Conservation (phyloP, 35 echinoderm and acorn worm species). For the Lytechinus variegatus region DNA sequence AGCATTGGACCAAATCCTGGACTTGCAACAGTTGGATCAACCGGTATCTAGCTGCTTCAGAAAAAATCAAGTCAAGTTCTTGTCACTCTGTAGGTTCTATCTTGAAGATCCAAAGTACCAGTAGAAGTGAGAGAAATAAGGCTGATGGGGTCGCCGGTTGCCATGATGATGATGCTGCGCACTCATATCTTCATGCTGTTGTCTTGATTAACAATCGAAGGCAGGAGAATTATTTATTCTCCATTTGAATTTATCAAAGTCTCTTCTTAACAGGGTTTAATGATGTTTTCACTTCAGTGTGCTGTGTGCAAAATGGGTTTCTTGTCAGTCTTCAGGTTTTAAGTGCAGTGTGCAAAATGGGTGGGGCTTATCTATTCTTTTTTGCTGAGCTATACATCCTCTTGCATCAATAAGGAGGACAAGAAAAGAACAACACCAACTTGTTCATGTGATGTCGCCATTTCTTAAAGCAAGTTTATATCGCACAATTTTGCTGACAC, state of each 20-base stretch:
- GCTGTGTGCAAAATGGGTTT: neutral
- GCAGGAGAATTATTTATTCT: neutral
- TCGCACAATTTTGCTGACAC: neutral
- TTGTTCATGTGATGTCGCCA: neutral
- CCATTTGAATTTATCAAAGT: neutral
- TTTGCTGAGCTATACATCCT: neutral
- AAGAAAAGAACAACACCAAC: neutral
- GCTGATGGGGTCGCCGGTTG: neutral
- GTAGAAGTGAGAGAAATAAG: neutral
- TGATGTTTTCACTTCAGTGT: neutral
- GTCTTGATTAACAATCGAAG: neutral
- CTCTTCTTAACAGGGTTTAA: neutral
- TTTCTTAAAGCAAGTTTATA: neutral
- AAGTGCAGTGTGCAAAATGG: constrained; percentile 17
- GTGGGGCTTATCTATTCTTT: neutral
- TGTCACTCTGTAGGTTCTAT: too few relatives aligned
- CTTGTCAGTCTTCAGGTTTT: neutral
- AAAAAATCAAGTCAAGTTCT: too few relatives aligned
- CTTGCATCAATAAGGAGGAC: neutral
- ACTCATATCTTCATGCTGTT: neutral
- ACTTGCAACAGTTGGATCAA: neutral
- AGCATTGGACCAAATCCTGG: neutral
- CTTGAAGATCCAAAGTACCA: too few relatives aligned
- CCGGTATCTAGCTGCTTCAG: too few relatives aligned
- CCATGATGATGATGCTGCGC: neutral